Percentiles rank a stretch among this genome's conserved stretches.
Evolutionary conservation across 2,888 invertebrate species (phyloP).

Genomic region (Scaptomyza polygonia): DNA sequence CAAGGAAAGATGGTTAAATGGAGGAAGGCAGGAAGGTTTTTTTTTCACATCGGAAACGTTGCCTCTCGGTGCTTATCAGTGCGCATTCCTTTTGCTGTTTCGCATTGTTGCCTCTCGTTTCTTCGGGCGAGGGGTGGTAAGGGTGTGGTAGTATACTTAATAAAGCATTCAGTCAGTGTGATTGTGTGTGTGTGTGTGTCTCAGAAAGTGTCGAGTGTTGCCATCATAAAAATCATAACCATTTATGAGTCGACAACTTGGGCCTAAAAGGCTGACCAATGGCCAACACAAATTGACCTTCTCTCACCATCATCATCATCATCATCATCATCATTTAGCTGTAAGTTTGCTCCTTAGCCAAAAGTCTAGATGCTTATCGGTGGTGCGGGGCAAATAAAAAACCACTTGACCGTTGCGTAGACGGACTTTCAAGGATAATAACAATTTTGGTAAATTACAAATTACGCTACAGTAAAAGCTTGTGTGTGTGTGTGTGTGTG

Average conservation of each 20-base stretch:
- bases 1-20: constrained; percentile 6
- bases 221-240: constrained; percentile 76
- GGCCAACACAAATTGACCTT: constrained; percentile 25
- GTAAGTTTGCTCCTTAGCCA: constrained; percentile 16
- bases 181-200: not conserved
- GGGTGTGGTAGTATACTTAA: constrained; percentile 13
- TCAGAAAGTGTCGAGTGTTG: constrained; percentile 59
- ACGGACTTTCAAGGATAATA: constrained; percentile 61
- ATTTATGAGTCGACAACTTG: constrained; percentile 55
- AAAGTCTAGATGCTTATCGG: constrained; percentile 53
- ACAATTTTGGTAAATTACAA: constrained; percentile 78
- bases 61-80: constrained; percentile 63
- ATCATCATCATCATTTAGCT: constrained; percentile 11
- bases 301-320: not conserved
- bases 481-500: constrained; percentile 8
- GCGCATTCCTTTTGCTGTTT: constrained; percentile 61
- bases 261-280: constrained; percentile 30
- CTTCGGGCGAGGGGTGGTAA: not conserved
- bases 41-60: constrained; percentile 59
- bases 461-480: constrained; percentile 44
- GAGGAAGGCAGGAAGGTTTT: constrained; percentile 5
- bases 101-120: constrained; percentile 55
- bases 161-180: constrained; percentile 24
- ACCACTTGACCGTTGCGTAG: constrained; percentile 41
- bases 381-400: constrained; percentile 63